Evolutionary conservation across 2,113 vertebrate species (phyloP).

Genomic region (Hippotragus niger): DNA sequence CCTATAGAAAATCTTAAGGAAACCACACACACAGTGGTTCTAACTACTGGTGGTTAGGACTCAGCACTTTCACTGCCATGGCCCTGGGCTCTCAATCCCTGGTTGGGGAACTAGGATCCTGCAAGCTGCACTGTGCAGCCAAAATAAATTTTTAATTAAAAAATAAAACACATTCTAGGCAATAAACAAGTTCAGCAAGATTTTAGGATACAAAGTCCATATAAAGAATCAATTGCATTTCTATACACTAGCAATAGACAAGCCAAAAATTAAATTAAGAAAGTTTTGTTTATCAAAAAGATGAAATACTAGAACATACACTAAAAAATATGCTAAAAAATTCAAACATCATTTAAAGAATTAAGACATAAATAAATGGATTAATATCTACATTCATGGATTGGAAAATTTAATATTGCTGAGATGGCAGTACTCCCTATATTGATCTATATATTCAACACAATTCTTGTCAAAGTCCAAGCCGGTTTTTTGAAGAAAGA

Average conservation of each 20-base stretch:
- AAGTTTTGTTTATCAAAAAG: constrained; percentile 8
- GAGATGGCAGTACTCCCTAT: background rate
- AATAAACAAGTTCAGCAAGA: background rate
- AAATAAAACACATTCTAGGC: background rate
- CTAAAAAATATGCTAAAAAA: background rate
- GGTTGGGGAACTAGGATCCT: background rate
- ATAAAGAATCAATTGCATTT: background rate
- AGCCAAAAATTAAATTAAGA: background rate
- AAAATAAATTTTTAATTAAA: background rate
- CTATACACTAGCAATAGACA: background rate
- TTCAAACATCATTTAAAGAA: background rate
- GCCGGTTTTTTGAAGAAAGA: background rate
- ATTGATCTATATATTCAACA: background rate
- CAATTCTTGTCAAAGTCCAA: background rate
- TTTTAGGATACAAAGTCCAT: background rate
- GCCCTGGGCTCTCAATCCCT: background rate
- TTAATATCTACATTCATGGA: background rate
- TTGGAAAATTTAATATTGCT: background rate
- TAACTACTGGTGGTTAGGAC: background rate
- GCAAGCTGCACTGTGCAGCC: background rate
- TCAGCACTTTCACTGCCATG: background rate
- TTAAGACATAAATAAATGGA: background rate
- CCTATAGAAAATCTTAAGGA: background rate
- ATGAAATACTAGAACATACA: background rate
- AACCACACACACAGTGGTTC: background rate